Evolutionary conservation across 1,140 invertebrate genomes (phyloP).

Genomic region (Drosophila ironensis): DNA sequence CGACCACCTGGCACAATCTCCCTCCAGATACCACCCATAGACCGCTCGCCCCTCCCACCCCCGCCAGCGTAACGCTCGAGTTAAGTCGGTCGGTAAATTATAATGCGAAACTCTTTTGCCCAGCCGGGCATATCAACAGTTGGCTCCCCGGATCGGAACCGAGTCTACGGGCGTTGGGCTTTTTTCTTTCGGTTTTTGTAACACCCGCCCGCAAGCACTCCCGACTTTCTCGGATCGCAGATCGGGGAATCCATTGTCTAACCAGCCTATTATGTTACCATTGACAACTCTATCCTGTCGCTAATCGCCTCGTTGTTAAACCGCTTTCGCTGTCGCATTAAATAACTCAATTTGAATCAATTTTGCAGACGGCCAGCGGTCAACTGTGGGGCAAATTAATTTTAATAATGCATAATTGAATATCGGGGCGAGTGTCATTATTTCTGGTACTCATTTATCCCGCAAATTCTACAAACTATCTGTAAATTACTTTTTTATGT

Average conservation of each 20-base stretch:
- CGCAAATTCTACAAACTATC: slow-evolving; percentile 14
- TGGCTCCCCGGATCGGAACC: slow-evolving; percentile 42
- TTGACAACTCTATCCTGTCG: slow-evolving; percentile 28
- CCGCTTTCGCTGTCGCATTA: slow-evolving; percentile 27
- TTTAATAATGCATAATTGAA: slow-evolving; percentile 52
- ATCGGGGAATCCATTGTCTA: slow-evolving; percentile 30
- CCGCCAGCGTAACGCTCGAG: slow-evolving; percentile 57
- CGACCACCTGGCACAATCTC: too few relatives aligned
- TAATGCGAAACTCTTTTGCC: slow-evolving; percentile 73
- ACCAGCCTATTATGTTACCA: slow-evolving; percentile 30
- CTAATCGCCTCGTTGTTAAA: slow-evolving; percentile 52
- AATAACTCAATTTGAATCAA: slow-evolving; percentile 65
- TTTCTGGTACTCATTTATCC: background rate
- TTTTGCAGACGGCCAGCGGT: slow-evolving; percentile 16
- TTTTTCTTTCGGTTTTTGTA: slow-evolving; percentile 55
- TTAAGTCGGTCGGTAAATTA: slow-evolving; percentile 64
- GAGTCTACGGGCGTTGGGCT: too few relatives aligned
- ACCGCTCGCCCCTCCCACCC: background rate
- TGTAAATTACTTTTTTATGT: background rate
- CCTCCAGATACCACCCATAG: background rate
- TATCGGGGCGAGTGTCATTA: slow-evolving; percentile 40
- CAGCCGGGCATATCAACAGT: slow-evolving; percentile 78
- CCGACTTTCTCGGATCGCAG: slow-evolving; percentile 12
- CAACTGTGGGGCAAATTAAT: slow-evolving; percentile 22
- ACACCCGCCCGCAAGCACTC: slow-evolving; percentile 22